Evolutionary conservation across 2,113 vertebrate genomes (phyloP).

Genomic region (Hippoglossus stenolepis): DNA sequence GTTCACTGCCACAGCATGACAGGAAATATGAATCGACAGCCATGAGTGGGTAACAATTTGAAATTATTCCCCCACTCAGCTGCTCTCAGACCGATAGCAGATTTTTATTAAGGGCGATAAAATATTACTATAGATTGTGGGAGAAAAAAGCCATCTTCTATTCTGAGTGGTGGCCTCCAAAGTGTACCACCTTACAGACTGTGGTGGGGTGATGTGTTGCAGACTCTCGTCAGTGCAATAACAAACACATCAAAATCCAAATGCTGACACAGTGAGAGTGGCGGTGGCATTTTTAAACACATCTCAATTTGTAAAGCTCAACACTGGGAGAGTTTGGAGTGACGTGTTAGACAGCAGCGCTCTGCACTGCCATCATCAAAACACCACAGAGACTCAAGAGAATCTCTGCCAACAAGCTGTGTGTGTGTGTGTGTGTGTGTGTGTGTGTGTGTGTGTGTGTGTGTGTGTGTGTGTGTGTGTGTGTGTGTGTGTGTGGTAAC

Average conservation of each 20-base stretch:
- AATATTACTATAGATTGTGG: neutral
- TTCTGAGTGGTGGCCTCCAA: too few species aligned
- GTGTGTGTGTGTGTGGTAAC: neutral
- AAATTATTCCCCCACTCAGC: conserved; percentile 30
- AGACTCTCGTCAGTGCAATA: neutral
- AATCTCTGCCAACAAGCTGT: conserved; percentile 6
- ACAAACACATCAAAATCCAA: neutral
- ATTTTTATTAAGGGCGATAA: neutral
- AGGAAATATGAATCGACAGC: conserved; percentile 35
- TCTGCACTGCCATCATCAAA: conserved; percentile 4
- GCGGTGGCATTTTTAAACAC: neutral
- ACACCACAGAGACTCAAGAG: neutral
- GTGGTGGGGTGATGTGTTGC: neutral
- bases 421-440: neutral
- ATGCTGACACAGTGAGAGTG: neutral
- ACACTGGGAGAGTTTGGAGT: conserved; percentile 5
- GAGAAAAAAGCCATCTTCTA: neutral
- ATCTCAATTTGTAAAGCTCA: conserved; percentile 5
- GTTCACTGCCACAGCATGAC: neutral
- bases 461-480: neutral
- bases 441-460: neutral
- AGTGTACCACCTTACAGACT: too few species aligned
- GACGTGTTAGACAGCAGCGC: conserved; percentile 4
- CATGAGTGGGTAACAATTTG: conserved; percentile 26
- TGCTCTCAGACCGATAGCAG: neutral